Base-by-base conservation (phyloP, 1,140 invertebrate genomes). In the Limonius californicus region DNA sequence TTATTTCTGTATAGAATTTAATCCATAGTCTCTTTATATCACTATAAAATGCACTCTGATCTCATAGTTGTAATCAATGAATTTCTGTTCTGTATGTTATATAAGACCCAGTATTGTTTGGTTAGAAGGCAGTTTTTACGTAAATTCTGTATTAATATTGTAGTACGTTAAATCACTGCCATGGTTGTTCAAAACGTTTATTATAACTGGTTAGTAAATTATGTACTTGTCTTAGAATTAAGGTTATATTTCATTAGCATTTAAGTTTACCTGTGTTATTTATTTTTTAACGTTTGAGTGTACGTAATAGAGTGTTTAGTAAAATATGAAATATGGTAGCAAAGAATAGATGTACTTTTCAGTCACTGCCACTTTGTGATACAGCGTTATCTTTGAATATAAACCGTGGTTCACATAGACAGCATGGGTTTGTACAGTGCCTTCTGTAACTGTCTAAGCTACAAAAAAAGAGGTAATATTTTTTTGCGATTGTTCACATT, bases 321-420 rank as follows among this genome's bases (percentile, higher is more conserved):
- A 39, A 57, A 21, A 47, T 35, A 54, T 55, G 21, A 45, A 50
- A 21, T 20, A 56, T 35, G 39, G 47, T 62, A 32, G 61, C 14
- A 55, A 53, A 57, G 23, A 27, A 42, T 47, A 54, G 39, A 27
- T 57, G 42, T 62, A 55, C 61, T 32, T 56, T 55, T 55, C 54
- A 30, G 54, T 62, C 61, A 62, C 61, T 57, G 61, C 61, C 61
- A 62, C 42, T 62, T 62, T 62, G 61, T 62, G 61, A 62, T 62
- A 62, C 61, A 62, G 27, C 54, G 43, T 42, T 57, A 57, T 30
- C 54, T 35, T 27, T 30, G 47, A 57, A 9, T 35, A 15, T 27
- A 53, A 53, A 57, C 54, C 42, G 54, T 57, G 39, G 42, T 47
- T 62, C 43, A 57, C 47, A 57, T 9, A 62, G 18, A 62, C 39